A percentile compares a stretch with the other conserved stretches of the same genome.
phyloP scores from a whole-genome alignment of 2,113 vertebrate genomes.

The Tachuris rubrigastra region DNA sequence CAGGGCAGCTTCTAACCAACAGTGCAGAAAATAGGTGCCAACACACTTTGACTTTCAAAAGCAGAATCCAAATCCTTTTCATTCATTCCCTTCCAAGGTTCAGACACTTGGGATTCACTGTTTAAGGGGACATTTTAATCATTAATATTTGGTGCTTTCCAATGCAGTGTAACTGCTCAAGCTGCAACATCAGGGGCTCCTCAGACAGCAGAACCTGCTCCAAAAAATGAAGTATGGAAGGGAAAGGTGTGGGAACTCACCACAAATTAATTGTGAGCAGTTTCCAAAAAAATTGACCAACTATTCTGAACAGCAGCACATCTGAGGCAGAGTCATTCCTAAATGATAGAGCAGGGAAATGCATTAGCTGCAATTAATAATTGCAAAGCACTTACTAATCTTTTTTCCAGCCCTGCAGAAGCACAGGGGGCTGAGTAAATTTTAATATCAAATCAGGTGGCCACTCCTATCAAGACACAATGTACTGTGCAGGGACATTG shows the following conservation, averaged over 20 bases:
- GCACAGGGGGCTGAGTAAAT: neutral
- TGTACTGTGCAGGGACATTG: neutral
- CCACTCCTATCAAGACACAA: neutral
- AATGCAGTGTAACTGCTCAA: neutral
- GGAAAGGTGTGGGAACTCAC: neutral
- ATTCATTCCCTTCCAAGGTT: neutral
- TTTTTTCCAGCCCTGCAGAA: neutral
- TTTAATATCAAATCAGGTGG: neutral
- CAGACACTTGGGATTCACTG: rapidly evolving
- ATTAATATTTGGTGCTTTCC: neutral
- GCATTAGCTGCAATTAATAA: neutral
- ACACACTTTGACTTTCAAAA: neutral
- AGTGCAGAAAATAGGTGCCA: neutral
- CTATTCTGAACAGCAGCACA: neutral
- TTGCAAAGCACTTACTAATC: neutral
- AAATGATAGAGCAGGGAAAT: neutral
- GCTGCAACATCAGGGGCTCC: neutral
- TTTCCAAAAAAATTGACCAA: neutral
- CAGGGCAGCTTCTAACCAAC: neutral
- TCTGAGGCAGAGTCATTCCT: neutral
- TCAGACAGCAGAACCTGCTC: neutral
- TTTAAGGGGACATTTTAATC: neutral
- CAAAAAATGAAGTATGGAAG: neutral
- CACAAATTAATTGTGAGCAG: neutral
- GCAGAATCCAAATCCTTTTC: neutral